phyloP scores from a whole-genome alignment of 2,797 vertebrate genomes.

The Bradypus variegatus region DNA sequence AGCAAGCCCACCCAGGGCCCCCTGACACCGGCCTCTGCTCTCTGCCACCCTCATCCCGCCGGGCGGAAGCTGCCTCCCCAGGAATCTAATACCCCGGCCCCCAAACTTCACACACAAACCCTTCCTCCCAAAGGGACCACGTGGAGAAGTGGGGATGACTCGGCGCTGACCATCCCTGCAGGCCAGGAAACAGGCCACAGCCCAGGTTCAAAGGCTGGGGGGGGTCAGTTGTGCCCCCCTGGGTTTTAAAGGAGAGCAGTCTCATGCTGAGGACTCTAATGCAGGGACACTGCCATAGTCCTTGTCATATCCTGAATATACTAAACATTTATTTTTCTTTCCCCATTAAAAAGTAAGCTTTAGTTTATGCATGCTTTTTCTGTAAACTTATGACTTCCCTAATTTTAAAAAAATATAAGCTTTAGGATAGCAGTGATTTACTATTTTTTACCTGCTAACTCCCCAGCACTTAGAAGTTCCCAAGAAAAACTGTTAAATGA shows the following conservation, averaged over 20 bases:
- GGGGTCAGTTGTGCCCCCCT: too few relatives aligned
- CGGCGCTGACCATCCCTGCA: accelerated
- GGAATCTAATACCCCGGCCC: neutral
- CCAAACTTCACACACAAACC: neutral
- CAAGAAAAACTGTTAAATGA: neutral
- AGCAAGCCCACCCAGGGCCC: neutral
- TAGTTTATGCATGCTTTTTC: too few relatives aligned
- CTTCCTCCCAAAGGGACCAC: accelerated
- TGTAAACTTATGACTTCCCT: too few relatives aligned
- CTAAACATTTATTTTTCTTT: neutral
- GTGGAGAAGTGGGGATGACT: accelerated
- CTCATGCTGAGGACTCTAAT: accelerated
- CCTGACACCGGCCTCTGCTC: neutral
- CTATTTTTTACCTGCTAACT: neutral
- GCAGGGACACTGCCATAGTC: neutral
- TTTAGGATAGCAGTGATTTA: neutral
- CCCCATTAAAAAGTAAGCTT: neutral
- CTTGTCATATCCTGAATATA: too few relatives aligned
- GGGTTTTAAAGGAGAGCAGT: neutral
- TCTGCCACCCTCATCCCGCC: neutral
- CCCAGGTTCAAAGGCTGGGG: neutral
- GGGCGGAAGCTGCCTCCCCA: neutral
- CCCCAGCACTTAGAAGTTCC: neutral
- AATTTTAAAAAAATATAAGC: neutral
- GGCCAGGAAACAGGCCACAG: neutral